A percentile compares a stretch with the other conserved stretches of the same genome.
Evolutionary conservation across 23 tunicate genomes (phyloP).

Genomic region (Trididemnum miniatum): DNA sequence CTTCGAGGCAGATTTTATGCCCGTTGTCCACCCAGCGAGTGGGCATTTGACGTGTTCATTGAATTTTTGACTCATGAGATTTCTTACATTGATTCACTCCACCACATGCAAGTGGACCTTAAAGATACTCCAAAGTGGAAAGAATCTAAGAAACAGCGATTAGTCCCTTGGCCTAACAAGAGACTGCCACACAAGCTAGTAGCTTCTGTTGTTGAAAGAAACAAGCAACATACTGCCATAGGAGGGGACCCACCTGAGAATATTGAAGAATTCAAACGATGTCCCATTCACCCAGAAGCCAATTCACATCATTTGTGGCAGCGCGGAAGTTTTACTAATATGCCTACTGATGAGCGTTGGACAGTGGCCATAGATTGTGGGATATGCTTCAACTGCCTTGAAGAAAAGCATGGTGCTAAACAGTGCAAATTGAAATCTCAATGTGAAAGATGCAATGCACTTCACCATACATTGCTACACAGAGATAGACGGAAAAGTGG

Average conservation of each 20-base stretch:
- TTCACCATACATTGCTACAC: slow-evolving; percentile 8
- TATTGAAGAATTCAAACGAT: no score
- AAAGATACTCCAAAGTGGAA: no score
- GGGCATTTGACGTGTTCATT: neutral
- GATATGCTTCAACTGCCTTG: slow-evolving; percentile 1
- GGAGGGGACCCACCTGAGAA: no score
- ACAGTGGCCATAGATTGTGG: neutral
- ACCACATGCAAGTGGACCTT: slow-evolving; percentile 1
- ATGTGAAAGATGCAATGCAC: neutral
- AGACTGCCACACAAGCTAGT: no score
- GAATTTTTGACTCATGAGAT: slow-evolving; percentile 4
- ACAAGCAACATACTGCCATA: no score
- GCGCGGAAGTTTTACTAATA: neutral
- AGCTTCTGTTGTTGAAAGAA: no score
- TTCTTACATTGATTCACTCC: neutral
- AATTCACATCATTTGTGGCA: neutral
- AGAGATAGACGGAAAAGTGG: neutral
- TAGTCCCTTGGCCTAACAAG: no score
- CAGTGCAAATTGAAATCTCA: neutral
- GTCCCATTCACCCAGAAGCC: neutral
- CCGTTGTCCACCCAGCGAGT: neutral
- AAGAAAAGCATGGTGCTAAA: neutral
- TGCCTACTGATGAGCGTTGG: neutral
- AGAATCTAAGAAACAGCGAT: no score
- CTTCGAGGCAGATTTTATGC: slow-evolving; percentile 5